Conservation (phyloP, 1,140 invertebrate species). For the Aphelenchoides fujianensis region DNA sequence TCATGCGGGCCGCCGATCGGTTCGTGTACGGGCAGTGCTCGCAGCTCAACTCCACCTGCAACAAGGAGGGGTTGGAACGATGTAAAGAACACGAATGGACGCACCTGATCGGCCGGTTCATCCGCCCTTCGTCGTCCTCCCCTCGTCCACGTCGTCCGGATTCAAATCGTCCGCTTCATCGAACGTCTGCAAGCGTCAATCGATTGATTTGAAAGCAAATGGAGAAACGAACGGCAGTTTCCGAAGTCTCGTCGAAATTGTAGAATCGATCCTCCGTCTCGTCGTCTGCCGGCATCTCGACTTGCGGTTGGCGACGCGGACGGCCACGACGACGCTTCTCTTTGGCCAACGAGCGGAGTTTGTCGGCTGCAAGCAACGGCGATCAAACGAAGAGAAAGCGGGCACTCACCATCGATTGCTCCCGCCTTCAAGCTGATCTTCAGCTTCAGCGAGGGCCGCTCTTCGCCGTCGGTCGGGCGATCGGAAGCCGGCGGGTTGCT, state of each 20-base stretch:
- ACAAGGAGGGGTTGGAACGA: neutral
- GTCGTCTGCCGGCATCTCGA: neutral
- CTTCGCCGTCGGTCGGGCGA: neutral
- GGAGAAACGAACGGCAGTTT: neutral
- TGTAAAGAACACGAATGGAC: slow-evolving; percentile 19
- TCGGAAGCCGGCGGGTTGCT: neutral
- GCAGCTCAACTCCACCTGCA: slow-evolving; percentile 62
- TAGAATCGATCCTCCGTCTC: slow-evolving; percentile 16
- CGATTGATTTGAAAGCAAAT: neutral
- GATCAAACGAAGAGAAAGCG: neutral
- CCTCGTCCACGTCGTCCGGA: slow-evolving; percentile 34
- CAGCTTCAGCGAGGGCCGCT: slow-evolving; percentile 31
- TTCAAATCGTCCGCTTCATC: slow-evolving; percentile 45
- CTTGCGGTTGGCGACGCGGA: neutral
- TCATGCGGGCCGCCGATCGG: slow-evolving; percentile 64
- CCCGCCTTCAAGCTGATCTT: slow-evolving; percentile 27
- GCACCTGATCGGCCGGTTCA: slow-evolving; percentile 49
- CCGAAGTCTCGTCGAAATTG: slow-evolving; percentile 8
- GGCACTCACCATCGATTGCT: neutral
- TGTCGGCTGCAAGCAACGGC: slow-evolving; percentile 9
- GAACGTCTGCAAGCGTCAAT: slow-evolving; percentile 33
- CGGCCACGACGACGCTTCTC: neutral
- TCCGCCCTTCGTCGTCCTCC: slow-evolving; percentile 32
- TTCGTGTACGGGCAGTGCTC: slow-evolving; percentile 66
- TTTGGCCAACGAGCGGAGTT: neutral